Percentiles rank a stretch among this genome's conserved stretches.
Evolutionary conservation across 2,888 invertebrate genomes (phyloP).

Genomic region (Lucinisca nassula): DNA sequence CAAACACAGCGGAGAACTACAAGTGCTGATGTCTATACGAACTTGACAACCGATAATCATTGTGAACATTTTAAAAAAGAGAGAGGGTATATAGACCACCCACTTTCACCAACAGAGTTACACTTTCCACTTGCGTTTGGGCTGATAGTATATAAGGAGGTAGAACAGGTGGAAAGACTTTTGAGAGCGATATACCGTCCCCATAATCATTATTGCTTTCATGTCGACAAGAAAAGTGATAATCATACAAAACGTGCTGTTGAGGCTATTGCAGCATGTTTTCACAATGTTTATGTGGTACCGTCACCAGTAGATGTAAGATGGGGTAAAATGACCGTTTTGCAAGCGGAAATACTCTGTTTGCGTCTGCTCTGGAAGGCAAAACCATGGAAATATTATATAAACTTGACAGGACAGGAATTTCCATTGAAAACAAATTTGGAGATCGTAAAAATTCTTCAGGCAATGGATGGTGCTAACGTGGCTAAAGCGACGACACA

Average conservation of each 20-base stretch:
- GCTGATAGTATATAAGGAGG: slow-evolving; percentile 81
- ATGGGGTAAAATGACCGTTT: slow-evolving; percentile 82
- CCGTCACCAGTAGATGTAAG: slow-evolving; percentile 71
- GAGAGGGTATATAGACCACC: slow-evolving; percentile 69
- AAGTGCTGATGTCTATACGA: background rate
- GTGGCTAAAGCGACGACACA: slow-evolving; percentile 25
- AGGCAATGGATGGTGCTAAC: slow-evolving; percentile 84
- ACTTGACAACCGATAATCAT: slow-evolving; percentile 16
- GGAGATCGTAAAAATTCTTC: slow-evolving; percentile 83
- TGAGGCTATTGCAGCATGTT: slow-evolving; percentile 76
- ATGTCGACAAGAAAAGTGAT: slow-evolving; percentile 82
- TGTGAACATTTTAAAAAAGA: slow-evolving; percentile 67
- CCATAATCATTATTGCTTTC: slow-evolving; percentile 86
- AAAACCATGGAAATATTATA: slow-evolving; percentile 84
- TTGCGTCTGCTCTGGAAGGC: slow-evolving; percentile 76
- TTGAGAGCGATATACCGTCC: slow-evolving; percentile 85
- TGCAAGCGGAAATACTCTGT: slow-evolving; percentile 84
- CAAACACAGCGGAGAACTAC: background rate
- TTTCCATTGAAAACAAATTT: slow-evolving; percentile 85
- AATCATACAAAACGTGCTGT: slow-evolving; percentile 69
- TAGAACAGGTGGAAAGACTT: slow-evolving; percentile 84
- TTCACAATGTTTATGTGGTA: slow-evolving; percentile 84
- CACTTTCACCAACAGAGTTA: slow-evolving; percentile 76
- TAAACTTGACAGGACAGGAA: slow-evolving; percentile 85
- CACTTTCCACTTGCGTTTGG: slow-evolving; percentile 83